These are phyloP conservation scores for Morelia viridis DNA, from an alignment of 2,797 vertebrate species.

Conservation along the genomic window DNA sequence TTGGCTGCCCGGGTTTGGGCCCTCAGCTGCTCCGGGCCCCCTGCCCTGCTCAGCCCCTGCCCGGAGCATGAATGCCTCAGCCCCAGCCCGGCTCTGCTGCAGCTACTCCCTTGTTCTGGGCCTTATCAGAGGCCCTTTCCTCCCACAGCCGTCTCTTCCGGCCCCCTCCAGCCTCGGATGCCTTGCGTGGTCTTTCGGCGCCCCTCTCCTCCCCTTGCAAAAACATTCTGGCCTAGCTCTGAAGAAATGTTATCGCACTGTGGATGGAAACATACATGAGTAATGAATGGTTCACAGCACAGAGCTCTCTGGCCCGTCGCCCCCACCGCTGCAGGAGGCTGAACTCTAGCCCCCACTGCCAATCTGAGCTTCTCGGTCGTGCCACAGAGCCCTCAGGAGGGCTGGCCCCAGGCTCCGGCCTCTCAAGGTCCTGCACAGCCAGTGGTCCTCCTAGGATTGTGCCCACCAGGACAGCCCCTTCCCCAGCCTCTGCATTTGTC, in stretches of 20 bases:
- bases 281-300: background rate
- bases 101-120: background rate
- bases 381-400: background rate
- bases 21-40: no score
- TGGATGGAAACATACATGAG: background rate
- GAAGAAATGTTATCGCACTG: background rate
- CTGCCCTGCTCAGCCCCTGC: no score
- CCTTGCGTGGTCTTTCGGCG: background rate
- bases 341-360: background rate
- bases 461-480: no score
- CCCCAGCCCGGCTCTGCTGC: no score
- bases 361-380: background rate
- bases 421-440: no score
- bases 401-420: no score
- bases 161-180: slow-evolving; percentile 8
- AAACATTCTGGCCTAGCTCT: background rate
- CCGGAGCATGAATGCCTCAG: no score
- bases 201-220: background rate
- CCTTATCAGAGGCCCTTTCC: slow-evolving; percentile 16
- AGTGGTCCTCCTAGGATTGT: no score
- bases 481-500: no score
- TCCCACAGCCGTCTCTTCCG: slow-evolving; percentile 4
- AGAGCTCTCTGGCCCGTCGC: no score
- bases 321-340: background rate
- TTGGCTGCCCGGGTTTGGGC: no score